These are phyloP conservation scores for Balaeniceps rex DNA, from an alignment of 2,113 vertebrate genomes.

Conservation along the genomic window DNA sequence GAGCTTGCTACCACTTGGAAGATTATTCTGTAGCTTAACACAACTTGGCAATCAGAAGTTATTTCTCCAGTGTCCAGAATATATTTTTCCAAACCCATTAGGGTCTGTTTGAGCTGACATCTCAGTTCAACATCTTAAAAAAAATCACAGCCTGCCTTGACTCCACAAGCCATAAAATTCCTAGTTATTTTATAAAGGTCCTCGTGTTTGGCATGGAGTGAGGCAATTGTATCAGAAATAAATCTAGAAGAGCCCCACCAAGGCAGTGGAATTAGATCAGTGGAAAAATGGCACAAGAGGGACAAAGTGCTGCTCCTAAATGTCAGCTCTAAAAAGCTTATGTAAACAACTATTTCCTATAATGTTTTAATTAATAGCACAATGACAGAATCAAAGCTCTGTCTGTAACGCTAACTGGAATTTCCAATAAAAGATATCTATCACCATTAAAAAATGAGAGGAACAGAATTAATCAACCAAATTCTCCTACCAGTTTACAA, in stretches of 20 bases:
- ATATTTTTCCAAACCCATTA: neutral
- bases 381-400: neutral
- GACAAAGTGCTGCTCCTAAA: neutral
- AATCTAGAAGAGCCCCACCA: neutral
- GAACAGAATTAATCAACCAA: neutral
- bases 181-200: neutral
- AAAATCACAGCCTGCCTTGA: neutral
- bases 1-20: neutral
- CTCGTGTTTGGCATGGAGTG: fast-evolving
- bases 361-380: neutral
- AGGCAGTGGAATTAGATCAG: neutral
- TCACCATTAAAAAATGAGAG: neutral
- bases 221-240: neutral
- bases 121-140: neutral
- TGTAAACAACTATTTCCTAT: conserved; percentile 9
- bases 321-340: neutral
- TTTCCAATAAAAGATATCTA: conserved; percentile 10
- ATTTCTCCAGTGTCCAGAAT: neutral
- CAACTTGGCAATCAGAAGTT: neutral
- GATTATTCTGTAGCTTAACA: neutral
- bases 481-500: neutral
- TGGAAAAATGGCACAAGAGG: neutral
- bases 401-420: neutral
- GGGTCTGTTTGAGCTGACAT: neutral
- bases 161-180: neutral